These are phyloP conservation scores for Doryteuthis pealeii DNA, from an alignment of 1,140 invertebrate species.

Conservation along the genomic window DNA sequence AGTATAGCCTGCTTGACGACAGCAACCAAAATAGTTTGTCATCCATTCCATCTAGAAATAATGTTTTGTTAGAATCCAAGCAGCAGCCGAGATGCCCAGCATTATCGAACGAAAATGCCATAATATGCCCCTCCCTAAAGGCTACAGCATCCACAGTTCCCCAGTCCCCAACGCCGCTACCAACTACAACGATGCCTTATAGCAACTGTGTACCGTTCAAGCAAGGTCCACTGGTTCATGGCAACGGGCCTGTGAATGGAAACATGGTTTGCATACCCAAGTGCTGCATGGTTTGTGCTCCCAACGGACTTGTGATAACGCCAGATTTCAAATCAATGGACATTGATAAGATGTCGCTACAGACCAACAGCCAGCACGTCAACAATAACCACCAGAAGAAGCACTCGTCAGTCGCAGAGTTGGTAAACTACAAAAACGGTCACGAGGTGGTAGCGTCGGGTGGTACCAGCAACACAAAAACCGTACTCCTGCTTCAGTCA, in stretches of 20 bases:
- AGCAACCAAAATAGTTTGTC: not conserved
- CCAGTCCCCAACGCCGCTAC: not conserved
- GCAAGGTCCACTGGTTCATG: slow-evolving; percentile 3
- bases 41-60: too few relatives aligned
- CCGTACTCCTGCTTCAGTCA: not conserved
- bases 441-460: not conserved
- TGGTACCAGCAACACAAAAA: not conserved
- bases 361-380: not conserved
- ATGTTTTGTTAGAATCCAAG: too few relatives aligned
- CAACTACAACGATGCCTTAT: not conserved
- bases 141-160: not conserved
- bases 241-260: not conserved
- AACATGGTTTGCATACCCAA: not conserved
- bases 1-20: not conserved
- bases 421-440: not conserved
- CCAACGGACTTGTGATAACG: not conserved
- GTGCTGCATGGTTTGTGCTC: not conserved
- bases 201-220: not conserved
- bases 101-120: too few relatives aligned
- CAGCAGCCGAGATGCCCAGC: too few relatives aligned
- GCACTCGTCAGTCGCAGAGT: not conserved
- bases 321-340: not conserved
- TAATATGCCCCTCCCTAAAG: too few relatives aligned
- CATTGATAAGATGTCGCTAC: not conserved
- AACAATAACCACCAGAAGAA: not conserved